Evolutionary conservation across 2,113 vertebrate genomes (phyloP), one percentile per base, ranked within the genome.

Genomic region (Seriola aureovittata): DNA sequence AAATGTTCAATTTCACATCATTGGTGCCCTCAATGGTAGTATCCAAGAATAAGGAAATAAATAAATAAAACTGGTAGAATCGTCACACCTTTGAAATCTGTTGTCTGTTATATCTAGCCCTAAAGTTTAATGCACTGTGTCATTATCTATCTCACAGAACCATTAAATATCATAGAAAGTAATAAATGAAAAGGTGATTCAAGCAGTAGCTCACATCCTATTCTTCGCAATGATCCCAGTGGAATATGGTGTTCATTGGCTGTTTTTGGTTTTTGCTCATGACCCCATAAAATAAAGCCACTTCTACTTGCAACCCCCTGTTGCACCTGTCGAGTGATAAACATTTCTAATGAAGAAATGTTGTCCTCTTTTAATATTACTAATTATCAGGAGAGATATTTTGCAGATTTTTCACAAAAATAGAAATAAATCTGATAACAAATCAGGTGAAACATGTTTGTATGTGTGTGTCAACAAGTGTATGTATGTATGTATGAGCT

Each of bases 401-500:
- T 40, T 65, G 4, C 44, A 8, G 10, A 11, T 19, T 62, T 71
- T 67, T 52, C 3, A 11, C 1, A 36, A 29, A 54, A 29, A 32
- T 8, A 2, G 1, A 52, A 54, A 12, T 52, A 8, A 54, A 6
- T 21, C 11, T 50, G 8, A 60, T 23, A 50, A 57, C 0, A 19
- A 32, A 72, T 16, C 50, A 63, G 17, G 9, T 64, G 7, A 55
- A 21, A 19, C 10, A 19, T 81, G 21, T 77, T 42, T 85, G 21
- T 32, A 12, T 54, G 57, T 40, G 14, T 75, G 32, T 71, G 36
- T 71, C 67, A 71, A 74, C 32, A 72, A 67, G 55, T 84, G 23
- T 10, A 52, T 73, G 12, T 80, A 52, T 73, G 10, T 80, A 16
- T 82, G 63, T 67, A 42, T 60, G 65, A 70, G 36, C 54, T 79